Evolutionary conservation across 2,888 invertebrate genomes (phyloP), one percentile per base, ranked within the genome.

Genomic region (Crossocerus cetratus): DNA sequence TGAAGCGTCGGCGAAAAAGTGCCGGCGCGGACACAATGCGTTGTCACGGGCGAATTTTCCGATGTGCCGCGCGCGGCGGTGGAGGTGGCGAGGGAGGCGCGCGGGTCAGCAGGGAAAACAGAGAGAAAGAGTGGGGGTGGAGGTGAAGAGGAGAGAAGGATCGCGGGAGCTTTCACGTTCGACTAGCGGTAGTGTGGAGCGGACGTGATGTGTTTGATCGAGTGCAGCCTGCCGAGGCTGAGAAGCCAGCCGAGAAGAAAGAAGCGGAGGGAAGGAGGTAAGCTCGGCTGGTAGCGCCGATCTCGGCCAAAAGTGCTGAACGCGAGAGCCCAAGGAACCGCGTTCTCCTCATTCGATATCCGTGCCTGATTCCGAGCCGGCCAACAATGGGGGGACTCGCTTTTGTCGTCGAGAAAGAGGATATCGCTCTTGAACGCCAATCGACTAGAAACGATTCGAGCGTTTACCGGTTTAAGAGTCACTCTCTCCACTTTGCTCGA

Each of bases 381-480:
- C 20, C 63, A 44, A 74, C 74, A 70, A 74, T 73, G 63, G 77
- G 32, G 61, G 68, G 60, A n/a, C n/a, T n/a, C 62, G 74, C 81
- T 81, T 80, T 81, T 80, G 77, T 83, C 76, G 76, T 62, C 62
- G 69, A 70, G 44, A 71, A 83, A 86, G 84, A 84, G 82, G 81
- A 83, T 84, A 85, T 80, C 78, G 74, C 71, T 81, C 83, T 82
- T 80, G 79, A 77, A 77, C 78, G 77, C 66, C 83, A 84, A 85
- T 86, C 83, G 86, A 82, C 74, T 78, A 77, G 81, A 84, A 86
- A 82, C 81, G 79, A 86, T 84, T 83, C 79, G 82, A 74, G 66
- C 73, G 73, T 81, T 81, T 77, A 74, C 78, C 66, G 74, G 64
- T 71, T 82, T 75, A 81, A 82, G 71, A 65, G 73, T 71, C 49